phyloP scores from a whole-genome alignment of 2,113 vertebrate species.

The Salvelinus namaycush region DNA sequence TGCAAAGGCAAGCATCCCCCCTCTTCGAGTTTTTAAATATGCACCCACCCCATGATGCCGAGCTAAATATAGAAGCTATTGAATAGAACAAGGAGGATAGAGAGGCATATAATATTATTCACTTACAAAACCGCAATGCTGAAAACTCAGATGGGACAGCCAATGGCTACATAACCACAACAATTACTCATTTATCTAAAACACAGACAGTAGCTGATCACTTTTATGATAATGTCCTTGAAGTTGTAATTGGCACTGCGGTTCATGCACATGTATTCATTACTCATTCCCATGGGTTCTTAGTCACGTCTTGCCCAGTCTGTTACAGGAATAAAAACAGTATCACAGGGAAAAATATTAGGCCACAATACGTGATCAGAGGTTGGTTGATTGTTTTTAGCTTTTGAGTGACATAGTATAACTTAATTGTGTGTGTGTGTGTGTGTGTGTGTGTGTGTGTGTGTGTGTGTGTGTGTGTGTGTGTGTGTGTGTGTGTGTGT shows the following conservation, averaged over 20 bases:
- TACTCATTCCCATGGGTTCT: background rate
- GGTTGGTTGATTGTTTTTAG: background rate
- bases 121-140: background rate
- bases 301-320: background rate
- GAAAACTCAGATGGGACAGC: background rate
- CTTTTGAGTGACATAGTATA: background rate
- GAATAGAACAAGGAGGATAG: background rate
- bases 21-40: background rate
- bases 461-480: no score
- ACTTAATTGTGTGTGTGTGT: background rate
- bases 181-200: background rate
- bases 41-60: background rate
- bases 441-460: no score
- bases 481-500: no score
- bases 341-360: background rate
- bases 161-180: background rate
- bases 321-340: background rate
- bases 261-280: background rate
- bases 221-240: background rate
- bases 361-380: background rate
- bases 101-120: background rate
- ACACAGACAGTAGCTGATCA: background rate
- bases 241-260: background rate
- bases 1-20: background rate
- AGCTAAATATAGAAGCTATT: background rate